A percentile compares a stretch with the other conserved stretches of the same genome.
These are phyloP conservation scores for Hydrotaea cyrtoneurina DNA, from an alignment of 2,888 invertebrate genomes.

Conservation along the genomic window DNA sequence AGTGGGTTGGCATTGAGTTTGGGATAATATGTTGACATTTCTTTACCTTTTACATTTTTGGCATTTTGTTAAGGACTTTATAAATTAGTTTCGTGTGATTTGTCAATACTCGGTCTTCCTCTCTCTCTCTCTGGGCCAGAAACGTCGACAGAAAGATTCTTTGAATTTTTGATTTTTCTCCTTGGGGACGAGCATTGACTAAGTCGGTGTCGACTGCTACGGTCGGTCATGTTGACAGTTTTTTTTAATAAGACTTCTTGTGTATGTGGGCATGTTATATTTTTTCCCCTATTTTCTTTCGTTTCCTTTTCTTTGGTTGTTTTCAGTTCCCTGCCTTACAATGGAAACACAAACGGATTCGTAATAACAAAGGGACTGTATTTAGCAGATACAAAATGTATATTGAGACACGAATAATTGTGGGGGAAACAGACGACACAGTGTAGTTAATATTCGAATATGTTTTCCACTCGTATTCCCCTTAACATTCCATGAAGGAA, in stretches of 20 bases:
- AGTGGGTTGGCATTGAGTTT: not conserved
- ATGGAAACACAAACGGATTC: conserved; percentile 2
- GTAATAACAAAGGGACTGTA: not conserved
- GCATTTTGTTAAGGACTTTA: conserved; percentile 53
- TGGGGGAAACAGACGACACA: not conserved
- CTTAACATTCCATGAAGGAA: too few relatives aligned
- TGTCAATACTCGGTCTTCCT: conserved; percentile 48
- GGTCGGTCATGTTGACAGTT: conserved; percentile 63
- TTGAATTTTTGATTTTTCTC: conserved; percentile 64
- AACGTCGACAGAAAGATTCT: conserved; percentile 46
- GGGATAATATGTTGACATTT: conserved; percentile 29
- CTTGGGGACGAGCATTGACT: conserved; percentile 56
- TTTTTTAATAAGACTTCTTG: conserved; percentile 62
- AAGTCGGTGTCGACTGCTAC: conserved; percentile 23
- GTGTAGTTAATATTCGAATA: too few relatives aligned
- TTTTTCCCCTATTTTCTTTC: not conserved
- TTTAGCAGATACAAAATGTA: not conserved
- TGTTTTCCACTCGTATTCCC: too few relatives aligned
- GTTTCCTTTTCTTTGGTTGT: not conserved
- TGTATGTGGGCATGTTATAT: not conserved
- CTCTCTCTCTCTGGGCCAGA: not conserved
- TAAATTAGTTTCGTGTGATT: conserved; percentile 64
- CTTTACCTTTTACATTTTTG: conserved; percentile 30
- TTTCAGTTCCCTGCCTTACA: not conserved
- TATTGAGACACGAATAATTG: conserved; percentile 4